Evolutionary conservation across 2,888 invertebrate species (phyloP), one percentile per base, ranked within the genome.

Genomic region (Agrotis ipsilon): DNA sequence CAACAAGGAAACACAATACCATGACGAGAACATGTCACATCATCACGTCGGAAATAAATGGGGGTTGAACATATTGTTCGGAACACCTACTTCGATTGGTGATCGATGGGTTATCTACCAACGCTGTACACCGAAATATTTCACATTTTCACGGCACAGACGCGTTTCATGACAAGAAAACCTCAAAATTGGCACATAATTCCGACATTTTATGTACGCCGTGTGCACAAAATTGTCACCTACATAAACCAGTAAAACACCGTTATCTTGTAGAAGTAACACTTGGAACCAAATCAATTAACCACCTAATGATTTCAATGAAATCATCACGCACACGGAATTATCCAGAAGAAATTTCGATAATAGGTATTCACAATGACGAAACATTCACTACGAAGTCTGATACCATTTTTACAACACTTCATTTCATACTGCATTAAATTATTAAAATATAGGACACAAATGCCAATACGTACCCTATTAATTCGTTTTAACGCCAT

Each of bases 401-500:
- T 91, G 92, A 92, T 92, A 91, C 90, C 90, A 91, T 90, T 92
- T 94, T 92, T 93, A 91, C 89, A 91, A 91, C 94, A 94, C 94
- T 92, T 85, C 86, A 88, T 90, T 88, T 88, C 82, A 80, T 82
- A 82, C 55, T 84, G 84, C 83, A 76, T 81, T 77, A 82, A 86
- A 89, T 86, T 75, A 81, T 81, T 82, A 82, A 90, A 92, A 92
- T 92, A 91, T 88, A 86, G 82, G 85, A 84, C 84, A 81, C 84
- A 88, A 87, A 84, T 84, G 86, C 88, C 88, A 91, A 94, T 96
- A 97, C 97, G 95, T 97, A 98, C 98, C 98, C 98, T 98, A 97
- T 98, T 98, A 97, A 98, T 98, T 98, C 98, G 98, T 98, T 98
- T 98, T 98, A 98, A 98, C 97, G 98, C 98, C 98, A 98, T 98